A percentile compares a stretch with the other conserved stretches of the same genome.
Evolutionary conservation across 2,888 invertebrate species (phyloP).

Genomic region (Sabellastarte sp.): DNA sequence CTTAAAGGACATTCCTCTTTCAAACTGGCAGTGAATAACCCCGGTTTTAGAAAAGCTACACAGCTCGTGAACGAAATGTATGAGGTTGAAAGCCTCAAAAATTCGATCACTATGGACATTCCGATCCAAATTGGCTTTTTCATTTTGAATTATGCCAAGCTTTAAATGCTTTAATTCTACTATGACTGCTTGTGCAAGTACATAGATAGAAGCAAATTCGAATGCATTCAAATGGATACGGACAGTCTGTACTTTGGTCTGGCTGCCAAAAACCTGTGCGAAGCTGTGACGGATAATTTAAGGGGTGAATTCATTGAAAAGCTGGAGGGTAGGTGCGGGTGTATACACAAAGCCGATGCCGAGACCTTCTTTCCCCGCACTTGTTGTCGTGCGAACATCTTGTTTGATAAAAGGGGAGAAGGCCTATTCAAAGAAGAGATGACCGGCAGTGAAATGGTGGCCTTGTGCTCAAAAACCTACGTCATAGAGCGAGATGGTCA

Average conservation of each 20-base stretch:
- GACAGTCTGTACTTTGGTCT: not conserved
- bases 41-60: not conserved
- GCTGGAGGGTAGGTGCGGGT: not conserved
- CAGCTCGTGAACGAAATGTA: not conserved
- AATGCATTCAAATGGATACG: conserved; percentile 2
- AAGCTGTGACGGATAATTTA: not conserved
- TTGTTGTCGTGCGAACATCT: not conserved
- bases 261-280: not conserved
- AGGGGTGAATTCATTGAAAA: not conserved
- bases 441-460: not conserved
- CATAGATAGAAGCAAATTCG: not conserved
- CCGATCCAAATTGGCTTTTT: not conserved
- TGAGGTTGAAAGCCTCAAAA: conserved; percentile 1
- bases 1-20: not conserved
- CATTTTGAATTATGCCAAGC: not conserved
- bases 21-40: not conserved
- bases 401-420: not conserved
- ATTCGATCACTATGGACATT: not conserved
- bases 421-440: not conserved
- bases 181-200: conserved; percentile 1
- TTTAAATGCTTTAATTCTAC: not conserved
- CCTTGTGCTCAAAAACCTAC: conserved; percentile 2
- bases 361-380: not conserved
- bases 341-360: not conserved
- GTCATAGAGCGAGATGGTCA: not conserved